These are phyloP conservation scores for Villa cingulata DNA, from an alignment of 2,888 invertebrate genomes.

Conservation along the genomic window DNA sequence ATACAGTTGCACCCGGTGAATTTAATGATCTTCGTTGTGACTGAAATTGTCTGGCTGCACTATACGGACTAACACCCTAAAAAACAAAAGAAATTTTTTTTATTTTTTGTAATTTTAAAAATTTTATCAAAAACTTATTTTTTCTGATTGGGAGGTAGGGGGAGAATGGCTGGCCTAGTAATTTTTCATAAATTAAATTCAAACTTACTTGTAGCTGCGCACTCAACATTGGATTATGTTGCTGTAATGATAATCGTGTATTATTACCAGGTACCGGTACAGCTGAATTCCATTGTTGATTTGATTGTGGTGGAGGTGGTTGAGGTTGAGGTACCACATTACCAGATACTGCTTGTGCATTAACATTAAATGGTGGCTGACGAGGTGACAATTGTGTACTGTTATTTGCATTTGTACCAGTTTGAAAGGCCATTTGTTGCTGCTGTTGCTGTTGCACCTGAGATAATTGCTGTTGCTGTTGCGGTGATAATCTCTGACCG, in stretches of 20 bases:
- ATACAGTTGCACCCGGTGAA: conserved; percentile 29
- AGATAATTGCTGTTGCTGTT: conserved; percentile 28
- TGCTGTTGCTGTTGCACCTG: conserved; percentile 22
- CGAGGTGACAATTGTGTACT: conserved; percentile 35
- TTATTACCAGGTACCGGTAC: conserved; percentile 16
- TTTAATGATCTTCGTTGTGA: conserved; percentile 31
- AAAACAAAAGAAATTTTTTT: neutral
- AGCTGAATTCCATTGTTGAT: conserved; percentile 18
- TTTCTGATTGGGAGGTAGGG: too few relatives aligned
- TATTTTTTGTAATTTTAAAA: neutral
- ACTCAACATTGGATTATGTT: conserved; percentile 81
- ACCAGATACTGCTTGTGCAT: conserved; percentile 15
- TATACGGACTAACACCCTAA: conserved; percentile 29
- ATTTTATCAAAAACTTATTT: too few relatives aligned
- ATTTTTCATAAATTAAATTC: neutral
- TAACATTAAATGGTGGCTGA: conserved; percentile 23
- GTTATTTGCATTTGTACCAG: conserved; percentile 18
- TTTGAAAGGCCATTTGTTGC: conserved; percentile 22
- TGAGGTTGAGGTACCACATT: conserved; percentile 19
- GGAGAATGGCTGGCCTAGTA: too few relatives aligned
- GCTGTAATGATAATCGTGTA: conserved; percentile 45
- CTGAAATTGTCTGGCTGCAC: conserved; percentile 28
- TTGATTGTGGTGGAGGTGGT: conserved; percentile 21
- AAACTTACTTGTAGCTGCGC: conserved; percentile 62
- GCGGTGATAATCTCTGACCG: conserved; percentile 32